Evolutionary conservation across 2,888 invertebrate genomes (phyloP).

Genomic region (Micoletzkya japonica): DNA sequence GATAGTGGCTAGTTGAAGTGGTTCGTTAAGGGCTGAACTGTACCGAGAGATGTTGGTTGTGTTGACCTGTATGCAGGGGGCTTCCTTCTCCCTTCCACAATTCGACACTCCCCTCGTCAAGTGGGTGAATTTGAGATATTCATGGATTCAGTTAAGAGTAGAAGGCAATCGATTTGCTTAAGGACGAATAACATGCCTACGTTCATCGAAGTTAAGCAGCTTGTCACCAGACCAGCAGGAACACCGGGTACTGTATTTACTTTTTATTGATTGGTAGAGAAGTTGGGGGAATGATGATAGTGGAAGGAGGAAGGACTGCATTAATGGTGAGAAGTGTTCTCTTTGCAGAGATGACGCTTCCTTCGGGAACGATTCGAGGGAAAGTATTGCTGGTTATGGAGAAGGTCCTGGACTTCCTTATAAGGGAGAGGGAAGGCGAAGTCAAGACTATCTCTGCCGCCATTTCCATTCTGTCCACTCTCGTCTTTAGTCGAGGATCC

Average conservation of each 20-base stretch:
- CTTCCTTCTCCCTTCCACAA: slow-evolving; percentile 23
- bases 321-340: not conserved
- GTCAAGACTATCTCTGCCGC: slow-evolving; percentile 41
- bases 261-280: not conserved
- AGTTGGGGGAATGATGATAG: not conserved
- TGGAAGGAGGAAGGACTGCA: not conserved
- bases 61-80: slow-evolving; percentile 6
- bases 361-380: slow-evolving; percentile 20
- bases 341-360: slow-evolving; percentile 17
- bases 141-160: not conserved
- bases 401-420: slow-evolving; percentile 1
- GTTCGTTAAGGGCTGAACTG: slow-evolving; percentile 10
- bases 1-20: not conserved
- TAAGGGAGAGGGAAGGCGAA: slow-evolving; percentile 35
- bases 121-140: slow-evolving; percentile 3
- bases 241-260: slow-evolving; percentile 12
- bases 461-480: slow-evolving; percentile 35
- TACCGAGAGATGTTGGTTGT: slow-evolving; percentile 14
- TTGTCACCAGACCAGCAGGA: slow-evolving; percentile 14
- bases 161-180: not conserved
- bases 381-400: slow-evolving; percentile 13
- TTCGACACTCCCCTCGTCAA: slow-evolving; percentile 25
- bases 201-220: slow-evolving; percentile 20
- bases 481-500: slow-evolving; percentile 41
- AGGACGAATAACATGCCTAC: slow-evolving; percentile 23